A percentile compares a stretch with the other conserved stretches of the same genome.
phyloP scores from a whole-genome alignment of 2,113 vertebrate species.

The Malurus alboscapulatus region DNA sequence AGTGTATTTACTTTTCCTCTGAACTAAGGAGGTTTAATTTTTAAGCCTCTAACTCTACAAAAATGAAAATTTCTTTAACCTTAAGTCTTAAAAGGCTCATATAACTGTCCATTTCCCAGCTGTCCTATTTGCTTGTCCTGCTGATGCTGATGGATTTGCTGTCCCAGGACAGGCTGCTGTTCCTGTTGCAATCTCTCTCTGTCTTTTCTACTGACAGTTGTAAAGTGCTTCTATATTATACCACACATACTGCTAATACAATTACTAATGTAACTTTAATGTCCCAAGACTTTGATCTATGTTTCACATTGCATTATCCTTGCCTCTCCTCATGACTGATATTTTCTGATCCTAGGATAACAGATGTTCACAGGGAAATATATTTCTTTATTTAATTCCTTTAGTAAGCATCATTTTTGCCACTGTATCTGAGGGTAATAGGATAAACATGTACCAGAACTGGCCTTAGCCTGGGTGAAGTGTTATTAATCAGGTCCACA shows the following conservation, averaged over 20 bases:
- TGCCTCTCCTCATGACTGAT: neutral
- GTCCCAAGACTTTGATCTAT: neutral
- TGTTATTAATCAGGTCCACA: neutral
- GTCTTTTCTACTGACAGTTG: neutral
- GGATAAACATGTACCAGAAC: neutral
- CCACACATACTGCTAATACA: neutral
- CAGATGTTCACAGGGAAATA: neutral
- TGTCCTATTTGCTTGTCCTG: neutral
- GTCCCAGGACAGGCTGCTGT: neutral
- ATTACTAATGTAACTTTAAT: neutral
- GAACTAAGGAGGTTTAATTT: neutral
- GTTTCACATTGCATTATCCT: neutral
- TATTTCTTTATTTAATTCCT: neutral
- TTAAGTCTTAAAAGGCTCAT: neutral
- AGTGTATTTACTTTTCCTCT: neutral
- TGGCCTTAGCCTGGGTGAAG: neutral
- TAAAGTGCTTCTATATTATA: neutral
- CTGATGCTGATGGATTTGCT: neutral
- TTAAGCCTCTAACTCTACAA: neutral
- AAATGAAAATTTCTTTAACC: neutral
- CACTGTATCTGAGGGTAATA: rapidly evolving
- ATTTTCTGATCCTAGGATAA: neutral
- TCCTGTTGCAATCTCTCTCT: neutral
- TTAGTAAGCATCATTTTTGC: neutral
- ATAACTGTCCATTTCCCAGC: neutral